Evolutionary conservation across 1,140 invertebrate species (phyloP).

Genomic region (Thaumatotibia leucotreta): DNA sequence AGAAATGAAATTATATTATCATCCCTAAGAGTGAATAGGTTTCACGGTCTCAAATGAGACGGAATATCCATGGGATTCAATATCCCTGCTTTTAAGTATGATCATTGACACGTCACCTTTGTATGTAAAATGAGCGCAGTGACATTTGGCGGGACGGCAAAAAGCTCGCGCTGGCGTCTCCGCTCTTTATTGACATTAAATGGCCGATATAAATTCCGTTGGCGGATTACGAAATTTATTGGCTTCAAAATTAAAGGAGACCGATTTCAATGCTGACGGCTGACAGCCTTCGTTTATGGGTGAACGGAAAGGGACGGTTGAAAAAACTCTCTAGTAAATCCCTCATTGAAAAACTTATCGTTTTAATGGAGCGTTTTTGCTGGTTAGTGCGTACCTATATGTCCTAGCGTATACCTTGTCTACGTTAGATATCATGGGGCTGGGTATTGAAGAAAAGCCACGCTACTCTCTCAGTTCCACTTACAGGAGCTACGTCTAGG

Average conservation of each 20-base stretch:
- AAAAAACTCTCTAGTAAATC: conserved; percentile 47
- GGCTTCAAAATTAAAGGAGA: conserved; percentile 71
- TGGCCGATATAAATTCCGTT: conserved; percentile 70
- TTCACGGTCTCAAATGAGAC: too few relatives aligned
- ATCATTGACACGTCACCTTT: conserved; percentile 58
- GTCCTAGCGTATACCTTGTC: not conserved
- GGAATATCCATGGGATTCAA: too few relatives aligned
- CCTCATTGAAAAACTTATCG: conserved; percentile 46
- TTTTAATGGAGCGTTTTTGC: conserved; percentile 38
- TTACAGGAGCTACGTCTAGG: too few relatives aligned
- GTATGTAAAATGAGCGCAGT: conserved; percentile 63
- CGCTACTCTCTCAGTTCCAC: too few relatives aligned
- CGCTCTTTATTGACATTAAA: conserved; percentile 66
- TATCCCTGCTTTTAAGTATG: too few relatives aligned
- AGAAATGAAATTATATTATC: too few relatives aligned
- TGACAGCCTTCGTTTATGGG: conserved; percentile 64
- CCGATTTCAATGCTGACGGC: conserved; percentile 68
- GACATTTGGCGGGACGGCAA: conserved; percentile 48
- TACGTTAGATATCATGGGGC: not conserved
- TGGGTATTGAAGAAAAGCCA: not conserved
- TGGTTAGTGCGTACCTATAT: conserved; percentile 6
- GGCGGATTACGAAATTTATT: conserved; percentile 73
- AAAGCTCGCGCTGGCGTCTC: conserved; percentile 38
- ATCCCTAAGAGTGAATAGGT: too few relatives aligned
- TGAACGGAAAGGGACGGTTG: conserved; percentile 30